Base-by-base conservation (phyloP, 37 sponge, comb jelly and placozoan genomes). In the Hexactinellida sp. region DNA sequence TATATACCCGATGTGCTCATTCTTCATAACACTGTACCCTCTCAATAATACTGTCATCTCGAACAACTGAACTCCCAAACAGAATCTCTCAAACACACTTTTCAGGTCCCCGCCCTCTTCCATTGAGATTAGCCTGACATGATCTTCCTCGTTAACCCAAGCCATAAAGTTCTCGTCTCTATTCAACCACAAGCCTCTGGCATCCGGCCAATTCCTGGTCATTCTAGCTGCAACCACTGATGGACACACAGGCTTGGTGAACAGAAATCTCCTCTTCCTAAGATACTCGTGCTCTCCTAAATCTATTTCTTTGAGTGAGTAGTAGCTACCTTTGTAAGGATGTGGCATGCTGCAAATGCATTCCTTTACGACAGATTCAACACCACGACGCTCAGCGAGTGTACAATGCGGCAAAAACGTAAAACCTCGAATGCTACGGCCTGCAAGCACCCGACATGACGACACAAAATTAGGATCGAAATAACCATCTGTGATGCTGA, bases 111-210 rank as follows among this genome's bases (percentile, higher is more conserved):
- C 94, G 32, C 91, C 93, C 83, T 88, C 89, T 85, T 92, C 87
- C 91, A 92, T 93, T 82, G 91, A 90, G 85, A 91, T 93, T 84
- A 96, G 85, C 38, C 94, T 88, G 0, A 86, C 84, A 52, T 96
- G 97, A 82, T 96, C 94, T 39, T 93, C 94, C 54, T 92, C 93
- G 55, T 96, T 96, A 37, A 96, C 90, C 95, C 94, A 94, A 30
- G 90, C 90, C 9, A 90, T 84, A 54, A 94, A 89, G 37, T 84
- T 90, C 85, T 94, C 90, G 23, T 89, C 87, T 10, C 89, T 85
- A 83, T 92, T 90, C 84, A 90, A 87, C 88, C 87, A 94, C 36
- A 94, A 88, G 32, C 91, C 93, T 36, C 93, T 83, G 1, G 87
- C 93, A 87, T 88, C 89, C 0, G 93, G 93, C 93, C 93, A 93